Evolutionary conservation across 2,797 vertebrate species (phyloP), one percentile per base, ranked within the genome.

Genomic region (Florisuga fusca): DNA sequence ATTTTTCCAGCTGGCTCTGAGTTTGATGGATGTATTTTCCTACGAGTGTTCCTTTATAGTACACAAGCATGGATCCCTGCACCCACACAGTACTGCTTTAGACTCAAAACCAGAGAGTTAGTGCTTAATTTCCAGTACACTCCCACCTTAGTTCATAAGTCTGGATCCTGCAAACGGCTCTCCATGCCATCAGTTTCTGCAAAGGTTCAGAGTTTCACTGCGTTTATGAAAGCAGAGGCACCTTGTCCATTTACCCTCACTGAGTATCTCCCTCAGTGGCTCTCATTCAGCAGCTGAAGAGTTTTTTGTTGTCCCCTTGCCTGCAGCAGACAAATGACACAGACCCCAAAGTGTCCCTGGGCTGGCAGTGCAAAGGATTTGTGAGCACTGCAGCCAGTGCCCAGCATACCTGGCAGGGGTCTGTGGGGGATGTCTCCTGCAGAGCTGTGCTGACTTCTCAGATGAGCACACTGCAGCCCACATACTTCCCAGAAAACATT

Each of bases 191-290:
- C 66, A 45, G 0, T 22, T 48, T 43, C 25, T 59, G 68, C 55
- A 41, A 22, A 69, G 27, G 9, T 59, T 69, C 5, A 2, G 63
- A 48, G 25, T 72, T 79, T 6, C 0, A 0, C 58, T 10, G 54
- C 15, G 25, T 66, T 66, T 48, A 9, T 61, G 36, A 51, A 34
- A 64, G 19, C 59, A 54, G 66, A 69, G 13, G 13, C 0, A 0
- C 31, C 54, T 76, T 1, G 0, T 59, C 67, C 23, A 1, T 41
- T 55, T 48, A 26, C 7, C 7, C n/a, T 75, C 3, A 0, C 36
- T 11, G 41, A 75, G 45, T 29, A 31, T 43, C 18, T 72, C 27
- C 22, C 50, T 22, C 20, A 13, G 21, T 20, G 15, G 31, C 66
- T 75, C 58, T 48, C 36, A 7, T 22, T 26, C 1, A 4, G 71